Base-by-base conservation (phyloP, 2,797 vertebrate genomes). In the Esox masquinongy region DNA sequence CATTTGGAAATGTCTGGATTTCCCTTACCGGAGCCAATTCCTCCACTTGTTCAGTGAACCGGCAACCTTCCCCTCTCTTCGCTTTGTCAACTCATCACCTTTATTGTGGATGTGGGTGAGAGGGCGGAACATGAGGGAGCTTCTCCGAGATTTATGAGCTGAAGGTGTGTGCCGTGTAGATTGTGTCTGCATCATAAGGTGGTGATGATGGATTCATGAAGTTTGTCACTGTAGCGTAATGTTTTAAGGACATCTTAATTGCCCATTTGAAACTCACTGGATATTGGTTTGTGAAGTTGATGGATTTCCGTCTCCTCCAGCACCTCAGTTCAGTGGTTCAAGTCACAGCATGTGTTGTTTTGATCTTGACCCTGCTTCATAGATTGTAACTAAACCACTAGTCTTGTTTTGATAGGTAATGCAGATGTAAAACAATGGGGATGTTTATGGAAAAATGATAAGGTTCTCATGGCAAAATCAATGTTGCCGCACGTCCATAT, bases 1-100 rank as follows among this genome's bases (percentile, higher is more conserved):
- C 90, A 93, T 92, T 92, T 91, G 86, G 84, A 90, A 91, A 93
- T 90, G 91, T 90, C 92, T 91, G 87, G 80, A 86, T 85, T 87
- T 91, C 80, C 22, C 87, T 83, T 81, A 71, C 75, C 26, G 80
- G 82, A 80, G 83, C 76, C 76, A 79, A 84, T 61, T 31, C 29
- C 80, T 86, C 78, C 61, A 47, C 76, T 83, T 83, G 77, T 83
- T 85, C 84, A 89, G 81, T 75, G 84, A 74, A 84, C 84, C 75
- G 74, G 82, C 79, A 77, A 74, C 81, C 73, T 75, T 68, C 82
- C 68, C 24, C 70, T 83, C 70, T 36, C 50, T 63, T 72, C 74
- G 69, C 79, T 84, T 88, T 86, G 78, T 81, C 79, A 83, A 79
- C 75, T 68, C 78, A 76, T 71, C 22, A 82, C 77, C 77, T 81